Base-by-base conservation (phyloP, 1,140 invertebrate species). In the Hylaeus anthracinus region DNA sequence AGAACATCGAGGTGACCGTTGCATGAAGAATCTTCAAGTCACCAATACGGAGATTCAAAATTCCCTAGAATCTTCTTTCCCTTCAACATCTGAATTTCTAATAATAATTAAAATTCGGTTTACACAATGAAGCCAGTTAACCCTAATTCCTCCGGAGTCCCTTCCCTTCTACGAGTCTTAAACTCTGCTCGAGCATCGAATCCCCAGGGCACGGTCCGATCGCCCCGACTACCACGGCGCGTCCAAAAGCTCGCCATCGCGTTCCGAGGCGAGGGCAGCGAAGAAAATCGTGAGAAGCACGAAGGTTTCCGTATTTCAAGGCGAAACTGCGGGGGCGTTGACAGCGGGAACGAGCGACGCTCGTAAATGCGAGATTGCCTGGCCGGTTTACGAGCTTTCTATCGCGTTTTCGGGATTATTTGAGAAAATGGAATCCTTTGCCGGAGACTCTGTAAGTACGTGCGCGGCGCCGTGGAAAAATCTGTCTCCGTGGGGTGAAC, bases 361-460 rank as follows among this genome's bases (percentile, higher is more conserved):
- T 91, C 90, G 84, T 91, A 91, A 90, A 91, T 70, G 75, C 83
- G 84, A 90, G 87, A 91, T 90, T 89, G 86, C 88, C 73, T 88
- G 76, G 75, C 60, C 66, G 77, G 83, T 90, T 91, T 91, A 91
- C 84, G 90, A 90, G 86, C 83, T 84, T 88, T 89, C 85, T 84
- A 88, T 89, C 84, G 84, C 81, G 67, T 89, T 90, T 90, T 90
- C 88, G 79, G 85, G 81, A 91, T 88, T 91, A 91, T 91, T 91
- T 90, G 88, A 87, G 90, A 90, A 91, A 91, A 91, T 91, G 90
- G 74, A 91, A 90, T 88, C 84, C 89, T 85, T 89, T 86, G 86
- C 73, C 67, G 65, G 63, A 69, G 71, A 9, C 65, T 48, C 64
- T 63, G 72, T 79, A 53, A 15, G 37, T 39, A 51, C 43, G 60